Evolutionary conservation across 2,888 invertebrate species (phyloP).

Genomic region (Sympetrum striolatum): DNA sequence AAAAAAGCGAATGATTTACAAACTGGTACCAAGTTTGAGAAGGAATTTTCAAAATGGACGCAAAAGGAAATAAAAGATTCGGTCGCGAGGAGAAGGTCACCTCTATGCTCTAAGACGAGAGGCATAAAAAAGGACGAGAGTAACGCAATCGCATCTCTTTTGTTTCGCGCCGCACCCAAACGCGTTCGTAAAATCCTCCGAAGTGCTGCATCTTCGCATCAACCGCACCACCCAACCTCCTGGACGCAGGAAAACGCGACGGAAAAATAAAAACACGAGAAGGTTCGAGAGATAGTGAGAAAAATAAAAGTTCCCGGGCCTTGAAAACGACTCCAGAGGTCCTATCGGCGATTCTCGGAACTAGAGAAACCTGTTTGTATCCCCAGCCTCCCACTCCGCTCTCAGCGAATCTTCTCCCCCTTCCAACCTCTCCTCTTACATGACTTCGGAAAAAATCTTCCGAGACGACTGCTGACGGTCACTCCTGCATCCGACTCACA

Average conservation of each 20-base stretch:
- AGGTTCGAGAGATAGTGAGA: neutral
- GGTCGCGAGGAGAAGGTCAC: neutral
- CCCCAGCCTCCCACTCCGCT: neutral
- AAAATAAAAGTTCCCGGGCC: conserved; percentile 22
- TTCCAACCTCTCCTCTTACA: neutral
- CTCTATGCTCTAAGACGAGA: neutral
- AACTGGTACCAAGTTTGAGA: neutral
- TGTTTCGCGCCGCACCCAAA: neutral
- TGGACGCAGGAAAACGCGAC: neutral
- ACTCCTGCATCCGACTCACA: no score
- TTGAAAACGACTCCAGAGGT: conserved; percentile 30
- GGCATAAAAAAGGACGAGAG: neutral
- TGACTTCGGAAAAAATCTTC: neutral
- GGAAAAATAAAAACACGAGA: neutral
- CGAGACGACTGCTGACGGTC: no score
- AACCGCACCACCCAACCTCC: neutral
- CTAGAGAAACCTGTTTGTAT: conserved; percentile 29
- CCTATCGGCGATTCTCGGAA: conserved; percentile 35
- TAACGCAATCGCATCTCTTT: neutral
- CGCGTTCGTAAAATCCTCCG: neutral
- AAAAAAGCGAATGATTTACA: neutral
- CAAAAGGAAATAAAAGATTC: neutral
- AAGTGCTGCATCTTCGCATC: neutral
- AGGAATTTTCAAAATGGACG: neutral
- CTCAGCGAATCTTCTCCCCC: neutral